A percentile compares a stretch with the other conserved stretches of the same genome.
These are phyloP conservation scores for Actinopyga echinites DNA, from an alignment of 53 echinoderm and acorn worm species.

Conservation along the genomic window DNA sequence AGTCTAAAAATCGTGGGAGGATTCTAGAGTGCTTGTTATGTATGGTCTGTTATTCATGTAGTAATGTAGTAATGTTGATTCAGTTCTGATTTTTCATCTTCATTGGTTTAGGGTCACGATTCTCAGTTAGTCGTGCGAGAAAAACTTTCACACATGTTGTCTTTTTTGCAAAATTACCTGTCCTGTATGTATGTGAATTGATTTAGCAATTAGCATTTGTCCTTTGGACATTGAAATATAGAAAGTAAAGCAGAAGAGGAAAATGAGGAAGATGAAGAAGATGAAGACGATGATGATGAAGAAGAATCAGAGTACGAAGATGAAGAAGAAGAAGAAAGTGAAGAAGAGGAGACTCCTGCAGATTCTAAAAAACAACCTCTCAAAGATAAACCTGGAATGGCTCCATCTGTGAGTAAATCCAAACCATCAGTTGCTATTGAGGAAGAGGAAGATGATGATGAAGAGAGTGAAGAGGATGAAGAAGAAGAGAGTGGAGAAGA, in stretches of 20 bases:
- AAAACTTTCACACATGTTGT: too few relatives aligned
- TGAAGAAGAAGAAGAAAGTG: conserved; percentile 59
- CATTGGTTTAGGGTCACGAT: too few relatives aligned
- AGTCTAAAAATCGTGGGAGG: too few relatives aligned
- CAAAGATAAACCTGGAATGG: conserved; percentile 9
- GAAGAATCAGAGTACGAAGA: conserved; percentile 75
- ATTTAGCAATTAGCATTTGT: background rate
- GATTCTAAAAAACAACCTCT: conserved; percentile 1
- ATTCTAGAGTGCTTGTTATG: too few relatives aligned
- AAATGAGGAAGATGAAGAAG: conserved; percentile 58
- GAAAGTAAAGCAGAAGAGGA: conserved; percentile 28
- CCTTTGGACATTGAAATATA: background rate
- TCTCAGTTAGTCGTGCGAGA: too few relatives aligned
- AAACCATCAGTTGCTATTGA: conserved; percentile 9
- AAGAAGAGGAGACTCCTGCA: background rate
- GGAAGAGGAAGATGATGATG: conserved; percentile 60
- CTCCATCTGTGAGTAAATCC: conserved; percentile 6
- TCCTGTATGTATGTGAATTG: too few relatives aligned
- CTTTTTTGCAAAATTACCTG: too few relatives aligned
- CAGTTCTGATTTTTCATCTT: too few relatives aligned
- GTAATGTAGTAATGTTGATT: too few relatives aligned
- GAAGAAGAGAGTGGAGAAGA: conserved; percentile 44
- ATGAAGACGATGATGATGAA: conserved; percentile 59
- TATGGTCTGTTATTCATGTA: too few relatives aligned
- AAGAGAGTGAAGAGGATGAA: conserved; percentile 62